Evolutionary conservation across 2,797 vertebrate species (phyloP), one percentile per base, ranked within the genome.

Genomic region (Chlorospingus semifuscus): DNA sequence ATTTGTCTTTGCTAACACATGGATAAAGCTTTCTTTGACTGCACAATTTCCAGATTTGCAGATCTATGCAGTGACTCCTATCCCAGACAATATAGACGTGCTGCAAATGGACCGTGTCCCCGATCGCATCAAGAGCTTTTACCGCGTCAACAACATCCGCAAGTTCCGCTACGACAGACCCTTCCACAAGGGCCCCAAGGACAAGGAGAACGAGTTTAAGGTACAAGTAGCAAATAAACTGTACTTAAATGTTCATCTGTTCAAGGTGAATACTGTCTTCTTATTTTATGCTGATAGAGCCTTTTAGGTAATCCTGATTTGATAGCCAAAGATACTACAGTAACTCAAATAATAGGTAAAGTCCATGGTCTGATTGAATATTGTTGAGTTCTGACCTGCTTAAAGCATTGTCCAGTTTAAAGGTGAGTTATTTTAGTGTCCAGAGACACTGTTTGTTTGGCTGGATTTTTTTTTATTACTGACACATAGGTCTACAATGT

Each of bases 151-250:
- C 98, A 99, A 99, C 30, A 99, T 99, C 90, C 98, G 98, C 41
- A 99, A 98, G 90, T 99, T 99, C 97, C 99, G 99, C 93, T 99
- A 99, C 1, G 99, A 99, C 98, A 98, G 99, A 57, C 99, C 99
- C 86, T 99, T 99, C 97, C 99, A 99, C 98, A 99, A 99, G 96
- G 99, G 99, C 64, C 98, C 99, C 36, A 99, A 99, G 96, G 99
- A 99, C 98, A 98, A 99, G 63, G 99, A 99, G 68, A 99, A 99
- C 6, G 99, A 99, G 96, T 99, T 99, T 95, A 99, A 99, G 99
- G 99, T 99, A 91, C 16, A 89, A 69, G 56, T 22, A 77, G 64
- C 11, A 4, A 46, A 72, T 74, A 90, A 89, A n/a, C 46, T 69
- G 17, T 49, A 42, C 46, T 64, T 57, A 44, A 50, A 55, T 66